Evolutionary conservation across 1,140 invertebrate genomes (phyloP), one percentile per base, ranked within the genome.

Genomic region (Lamellibrachia luymesi): DNA sequence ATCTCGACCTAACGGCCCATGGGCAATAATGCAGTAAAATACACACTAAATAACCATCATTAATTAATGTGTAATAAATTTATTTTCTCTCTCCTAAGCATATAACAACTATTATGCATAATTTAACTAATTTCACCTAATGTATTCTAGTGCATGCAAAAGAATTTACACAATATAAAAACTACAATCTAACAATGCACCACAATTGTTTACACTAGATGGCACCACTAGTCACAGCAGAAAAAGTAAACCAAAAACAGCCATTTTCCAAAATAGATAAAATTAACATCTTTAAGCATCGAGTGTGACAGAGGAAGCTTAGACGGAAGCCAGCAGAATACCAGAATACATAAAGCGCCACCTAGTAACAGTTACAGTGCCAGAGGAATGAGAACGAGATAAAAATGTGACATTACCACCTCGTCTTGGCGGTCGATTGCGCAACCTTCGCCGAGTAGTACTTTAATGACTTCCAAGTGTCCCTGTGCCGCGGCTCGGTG

Each of bases 401-500:
- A 27, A 50, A 4, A 52, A 92, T 49, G 10, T 93, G 25, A 90
- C 27, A n/a, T 90, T 91, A 93, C 93, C 93, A 94, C 94, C 51
- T 95, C 94, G 93, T 96, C 96, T 92, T 96, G 95, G 49, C 94
- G 92, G 93, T 96, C 95, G 2, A 95, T 93, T 49, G 93, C 93
- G 94, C 95, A 95, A 38, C 95, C 95, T 51, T 94, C 92, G 51
- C 94, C 94, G 91, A 96, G 91, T 17, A 96, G 93, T 2, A 95
- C 27, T 5, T 94, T 92, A 27, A 95, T 95, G 64, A 95, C 94
- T 25, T 96, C 95, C 90, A 94, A 90, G 93, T 96, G 95, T 90
- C 96, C 96, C 93, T 96, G 95, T n/a, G 95, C 95, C 5, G 95
- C 94, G 27, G 95, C 95, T 50, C 95, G 64, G 92, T 96, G 95